Evolutionary conservation across 2,797 vertebrate species (phyloP).

Genomic region (Eulemur mongoz): DNA sequence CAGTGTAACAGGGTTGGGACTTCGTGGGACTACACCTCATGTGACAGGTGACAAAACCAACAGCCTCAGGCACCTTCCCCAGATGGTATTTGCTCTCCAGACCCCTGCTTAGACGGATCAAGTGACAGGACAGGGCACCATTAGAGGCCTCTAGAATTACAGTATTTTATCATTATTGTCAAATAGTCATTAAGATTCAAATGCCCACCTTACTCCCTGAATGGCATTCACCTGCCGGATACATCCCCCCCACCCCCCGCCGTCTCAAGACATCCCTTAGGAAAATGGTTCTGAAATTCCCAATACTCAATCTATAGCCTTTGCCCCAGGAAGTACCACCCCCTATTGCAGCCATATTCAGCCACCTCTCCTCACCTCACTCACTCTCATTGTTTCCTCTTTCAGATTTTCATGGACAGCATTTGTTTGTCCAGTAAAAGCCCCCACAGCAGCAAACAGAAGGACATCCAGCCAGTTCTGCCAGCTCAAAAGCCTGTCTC

Average conservation of each 20-base stretch:
- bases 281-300: neutral
- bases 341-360: neutral
- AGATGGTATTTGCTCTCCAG: neutral
- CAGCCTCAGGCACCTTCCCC: neutral
- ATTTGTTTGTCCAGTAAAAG: neutral
- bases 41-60: neutral
- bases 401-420: neutral
- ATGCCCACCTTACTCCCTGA: neutral
- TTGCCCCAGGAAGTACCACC: neutral
- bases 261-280: neutral
- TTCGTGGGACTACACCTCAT: accelerated
- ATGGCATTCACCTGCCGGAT: neutral
- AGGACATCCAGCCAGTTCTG: neutral
- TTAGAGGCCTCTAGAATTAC: neutral
- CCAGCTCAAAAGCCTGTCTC: neutral
- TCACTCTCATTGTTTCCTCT: neutral
- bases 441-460: neutral
- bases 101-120: neutral
- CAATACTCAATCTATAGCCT: neutral
- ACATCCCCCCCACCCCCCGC: neutral
- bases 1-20: neutral
- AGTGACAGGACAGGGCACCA: neutral
- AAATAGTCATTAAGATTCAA: neutral
- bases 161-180: neutral
- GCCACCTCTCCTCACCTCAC: neutral